Evolutionary conservation across 2,113 vertebrate genomes (phyloP).

Genomic region (Oryzias woworae): DNA sequence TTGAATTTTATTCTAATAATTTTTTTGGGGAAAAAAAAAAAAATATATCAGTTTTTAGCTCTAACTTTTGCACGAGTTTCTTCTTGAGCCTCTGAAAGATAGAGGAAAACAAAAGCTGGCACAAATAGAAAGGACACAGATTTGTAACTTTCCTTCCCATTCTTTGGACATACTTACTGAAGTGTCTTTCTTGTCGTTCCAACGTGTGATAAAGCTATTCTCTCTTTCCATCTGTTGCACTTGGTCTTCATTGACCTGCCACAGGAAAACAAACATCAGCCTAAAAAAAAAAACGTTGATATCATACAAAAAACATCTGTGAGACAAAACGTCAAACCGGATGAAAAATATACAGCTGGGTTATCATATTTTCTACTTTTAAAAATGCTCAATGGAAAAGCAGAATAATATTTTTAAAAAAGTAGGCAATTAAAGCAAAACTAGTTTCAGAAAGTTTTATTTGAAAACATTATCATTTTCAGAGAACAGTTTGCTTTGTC

Average conservation of each 20-base stretch:
- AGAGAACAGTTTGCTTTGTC: conserved; percentile 65
- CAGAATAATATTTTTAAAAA: background rate
- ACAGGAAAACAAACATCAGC: conserved; percentile 21
- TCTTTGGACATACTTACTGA: conserved; percentile 76
- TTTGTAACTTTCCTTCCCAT: background rate
- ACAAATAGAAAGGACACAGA: background rate
- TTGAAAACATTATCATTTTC: conserved; percentile 59
- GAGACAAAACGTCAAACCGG: background rate
- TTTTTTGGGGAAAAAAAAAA: no score
- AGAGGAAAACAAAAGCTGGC: no score
- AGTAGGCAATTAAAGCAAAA: conserved; percentile 21
- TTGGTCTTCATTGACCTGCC: conserved; percentile 92
- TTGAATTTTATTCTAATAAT: no score
- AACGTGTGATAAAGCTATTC: conserved; percentile 92
- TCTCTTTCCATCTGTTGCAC: conserved; percentile 97
- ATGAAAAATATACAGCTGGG: background rate
- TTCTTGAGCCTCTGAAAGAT: no score
- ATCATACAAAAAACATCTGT: background rate
- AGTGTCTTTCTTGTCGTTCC: conserved; percentile 96
- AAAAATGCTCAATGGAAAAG: background rate
- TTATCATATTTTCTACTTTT: conserved; percentile 3
- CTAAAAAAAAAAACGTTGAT: conserved; percentile 5
- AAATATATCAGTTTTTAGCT: no score
- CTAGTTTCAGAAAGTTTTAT: conserved; percentile 32
- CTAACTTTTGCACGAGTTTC: no score